Evolutionary conservation across 2,797 vertebrate genomes (phyloP).

Genomic region (Galagoides demidoff): DNA sequence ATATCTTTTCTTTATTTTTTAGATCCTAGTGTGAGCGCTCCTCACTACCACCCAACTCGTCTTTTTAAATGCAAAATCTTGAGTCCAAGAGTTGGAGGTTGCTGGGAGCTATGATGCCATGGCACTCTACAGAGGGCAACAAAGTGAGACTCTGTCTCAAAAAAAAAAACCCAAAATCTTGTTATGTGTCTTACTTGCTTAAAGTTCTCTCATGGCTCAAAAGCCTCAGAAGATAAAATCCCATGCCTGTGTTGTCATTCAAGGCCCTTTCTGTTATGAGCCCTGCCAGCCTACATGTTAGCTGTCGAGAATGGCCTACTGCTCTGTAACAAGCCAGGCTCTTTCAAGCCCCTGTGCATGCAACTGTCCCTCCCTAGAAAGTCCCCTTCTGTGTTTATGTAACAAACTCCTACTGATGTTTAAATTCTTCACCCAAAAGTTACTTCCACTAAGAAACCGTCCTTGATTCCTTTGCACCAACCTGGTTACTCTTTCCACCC

Average conservation of each 20-base stretch:
- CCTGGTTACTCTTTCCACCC: neutral
- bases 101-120: too few relatives aligned
- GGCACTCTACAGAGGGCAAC: too few relatives aligned
- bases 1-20: conserved; percentile 12
- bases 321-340: neutral
- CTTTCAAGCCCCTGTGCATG: neutral
- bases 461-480: neutral
- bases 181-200: conserved; percentile 51
- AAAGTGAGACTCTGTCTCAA: too few relatives aligned
- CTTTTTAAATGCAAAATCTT: conserved; percentile 48
- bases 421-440: conserved; percentile 7
- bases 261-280: neutral
- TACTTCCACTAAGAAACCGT: neutral
- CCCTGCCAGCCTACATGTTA: neutral
- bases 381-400: neutral
- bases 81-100: too few relatives aligned
- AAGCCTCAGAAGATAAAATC: conserved; percentile 22
- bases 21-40: conserved; percentile 9
- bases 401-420: neutral
- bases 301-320: neutral
- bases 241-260: neutral
- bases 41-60: neutral
- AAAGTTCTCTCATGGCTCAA: conserved; percentile 49
- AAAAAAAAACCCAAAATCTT: neutral
- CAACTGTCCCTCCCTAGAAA: neutral